Evolutionary conservation across 2,113 vertebrate species (phyloP).

Genomic region (Pycnonotus jocosus): DNA sequence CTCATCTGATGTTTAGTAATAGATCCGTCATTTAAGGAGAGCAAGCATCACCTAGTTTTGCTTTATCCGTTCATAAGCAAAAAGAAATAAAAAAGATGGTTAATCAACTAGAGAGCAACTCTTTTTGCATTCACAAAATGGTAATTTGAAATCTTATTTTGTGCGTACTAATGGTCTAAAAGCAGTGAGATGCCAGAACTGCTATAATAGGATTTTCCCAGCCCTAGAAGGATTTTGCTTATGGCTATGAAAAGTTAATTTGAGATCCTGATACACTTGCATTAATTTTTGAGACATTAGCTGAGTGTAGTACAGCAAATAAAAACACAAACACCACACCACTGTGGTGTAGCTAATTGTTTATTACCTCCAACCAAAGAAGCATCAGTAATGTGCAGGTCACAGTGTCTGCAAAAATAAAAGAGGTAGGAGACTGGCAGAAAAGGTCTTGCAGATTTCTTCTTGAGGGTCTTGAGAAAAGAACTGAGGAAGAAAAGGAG

Average conservation of each 20-base stretch:
- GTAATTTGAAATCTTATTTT: slow-evolving; percentile 76
- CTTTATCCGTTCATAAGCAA: slow-evolving; percentile 55
- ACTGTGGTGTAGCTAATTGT: slow-evolving; percentile 57
- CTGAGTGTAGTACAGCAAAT: slow-evolving; percentile 53
- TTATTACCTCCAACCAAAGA: slow-evolving; percentile 69
- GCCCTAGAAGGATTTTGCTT: slow-evolving; percentile 79
- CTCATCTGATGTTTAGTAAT: slow-evolving; percentile 42
- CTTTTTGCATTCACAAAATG: slow-evolving; percentile 63
- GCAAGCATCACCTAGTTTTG: slow-evolving; percentile 13
- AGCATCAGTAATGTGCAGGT: slow-evolving; percentile 2
- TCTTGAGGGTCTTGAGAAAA: slow-evolving; percentile 16
- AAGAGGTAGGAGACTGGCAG: slow-evolving; percentile 9
- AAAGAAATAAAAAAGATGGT: slow-evolving; percentile 22
- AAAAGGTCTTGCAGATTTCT: slow-evolving; percentile 34
- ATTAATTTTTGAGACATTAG: slow-evolving; percentile 83
- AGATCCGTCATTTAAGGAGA: slow-evolving; percentile 46
- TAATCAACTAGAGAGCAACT: slow-evolving; percentile 62
- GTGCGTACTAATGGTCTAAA: slow-evolving; percentile 64
- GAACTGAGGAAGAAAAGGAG: neutral
- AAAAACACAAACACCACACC: slow-evolving; percentile 53
- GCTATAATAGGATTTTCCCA: slow-evolving; percentile 72
- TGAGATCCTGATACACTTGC: slow-evolving; percentile 86
- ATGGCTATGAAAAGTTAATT: slow-evolving; percentile 91
- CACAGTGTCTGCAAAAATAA: neutral
- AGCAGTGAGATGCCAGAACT: slow-evolving; percentile 65